Base-by-base conservation (phyloP, 2,113 vertebrate genomes). In the Pica pica region DNA sequence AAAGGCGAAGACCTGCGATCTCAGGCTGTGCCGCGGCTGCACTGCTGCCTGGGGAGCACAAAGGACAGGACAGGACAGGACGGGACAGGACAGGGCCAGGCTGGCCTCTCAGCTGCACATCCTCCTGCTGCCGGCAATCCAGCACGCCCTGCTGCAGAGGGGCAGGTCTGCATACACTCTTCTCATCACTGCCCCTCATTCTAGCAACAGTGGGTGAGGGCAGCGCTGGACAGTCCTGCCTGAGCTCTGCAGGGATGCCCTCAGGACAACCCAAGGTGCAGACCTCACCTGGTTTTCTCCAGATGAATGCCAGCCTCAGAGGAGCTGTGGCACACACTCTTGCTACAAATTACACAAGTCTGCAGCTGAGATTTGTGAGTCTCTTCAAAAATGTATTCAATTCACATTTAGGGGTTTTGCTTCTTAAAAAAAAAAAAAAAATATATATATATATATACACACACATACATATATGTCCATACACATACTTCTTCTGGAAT, bases 151-250 rank as follows among this genome's bases (percentile, higher is more conserved):
- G 73, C 64, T 59, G 73, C 71, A 33, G 37, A 37, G n/a, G 52
- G 17, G 4, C 17, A 52, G 35, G 15, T 56, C 27, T 75, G 64
- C 35, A 14, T 3, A 7, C 42, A 16, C 0, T 0, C 52, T 47
- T 46, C 7, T 57, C 37, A 18, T 16, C 3, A 0, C 57, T 31
- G 24, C 35, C 10, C 33, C 75, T 65, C 31, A 4, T 47, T 77
- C 50, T 12, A 3, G 31, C 24, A 27, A 9, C 73, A 35, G 16
- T 1, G 16, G 47, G 22, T 0, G 0, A 78, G 59, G 46, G 64
- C 53, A 59, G 60, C 2, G 0, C 8, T 5, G 19, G 47, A 3
- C 39, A 63, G 33, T 7, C 49, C 80, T 84, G 76, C 49, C 42
- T 8, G 42, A n/a, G 13, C 64, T 49, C 55, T 49, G 30, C 26